These are phyloP conservation scores for Enhydra lutris DNA, from an alignment of 2,113 vertebrate genomes.

Conservation along the genomic window DNA sequence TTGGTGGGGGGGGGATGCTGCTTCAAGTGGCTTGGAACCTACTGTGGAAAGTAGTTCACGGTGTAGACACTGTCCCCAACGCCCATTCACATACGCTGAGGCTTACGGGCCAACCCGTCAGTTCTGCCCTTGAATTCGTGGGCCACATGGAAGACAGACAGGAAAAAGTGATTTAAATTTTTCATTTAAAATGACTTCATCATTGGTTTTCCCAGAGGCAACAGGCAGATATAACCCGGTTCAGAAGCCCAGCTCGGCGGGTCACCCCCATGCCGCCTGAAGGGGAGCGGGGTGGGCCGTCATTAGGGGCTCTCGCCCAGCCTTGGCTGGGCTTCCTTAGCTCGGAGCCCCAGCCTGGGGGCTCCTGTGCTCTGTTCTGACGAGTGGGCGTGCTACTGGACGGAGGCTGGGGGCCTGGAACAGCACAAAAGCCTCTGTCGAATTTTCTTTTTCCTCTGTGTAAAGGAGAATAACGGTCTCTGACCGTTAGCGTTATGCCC, in stretches of 20 bases:
- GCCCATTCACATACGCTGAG: accelerated
- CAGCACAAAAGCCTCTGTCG: not conserved
- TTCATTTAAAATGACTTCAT: not conserved
- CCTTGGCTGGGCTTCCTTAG: not conserved
- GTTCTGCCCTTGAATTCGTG: not conserved
- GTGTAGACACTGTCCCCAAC: not conserved
- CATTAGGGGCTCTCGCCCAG: not conserved
- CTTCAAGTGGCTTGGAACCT: not conserved
- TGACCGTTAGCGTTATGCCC: not conserved
- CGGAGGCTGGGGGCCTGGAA: not conserved
- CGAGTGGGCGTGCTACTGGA: not conserved
- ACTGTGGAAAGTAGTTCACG: not conserved
- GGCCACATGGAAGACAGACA: not conserved
- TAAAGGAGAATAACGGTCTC: not conserved
- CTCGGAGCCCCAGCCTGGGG: not conserved
- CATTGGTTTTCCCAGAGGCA: not conserved
- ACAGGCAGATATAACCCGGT: too few relatives aligned
- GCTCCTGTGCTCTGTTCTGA: not conserved
- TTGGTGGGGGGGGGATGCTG: not conserved
- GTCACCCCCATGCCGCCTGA: accelerated
- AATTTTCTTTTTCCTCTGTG: not conserved
- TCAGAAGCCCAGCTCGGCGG: not conserved
- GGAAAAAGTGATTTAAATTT: not conserved
- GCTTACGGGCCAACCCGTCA: not conserved
- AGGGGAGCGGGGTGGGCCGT: not conserved